Evolutionary conservation across 2,113 vertebrate species (phyloP), one percentile per base, ranked within the genome.

Genomic region (Cavia porcellus): DNA sequence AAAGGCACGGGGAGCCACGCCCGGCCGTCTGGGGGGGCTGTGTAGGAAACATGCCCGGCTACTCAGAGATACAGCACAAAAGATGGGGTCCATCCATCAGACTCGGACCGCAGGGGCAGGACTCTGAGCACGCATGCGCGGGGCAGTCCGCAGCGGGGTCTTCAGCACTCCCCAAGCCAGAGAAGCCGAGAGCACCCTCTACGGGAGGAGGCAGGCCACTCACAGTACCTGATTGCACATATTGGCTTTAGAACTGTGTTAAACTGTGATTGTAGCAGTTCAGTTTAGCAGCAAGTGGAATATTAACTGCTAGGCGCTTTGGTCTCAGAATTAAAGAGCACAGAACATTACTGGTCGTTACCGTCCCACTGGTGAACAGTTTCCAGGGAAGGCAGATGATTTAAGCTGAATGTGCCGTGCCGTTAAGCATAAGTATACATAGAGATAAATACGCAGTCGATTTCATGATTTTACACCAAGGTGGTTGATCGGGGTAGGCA

Each of bases 401-500:
- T 75, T 74, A 80, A 59, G 68, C 19, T 81, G 83, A 68, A 84
- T 42, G 61, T 70, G 70, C 13, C 90, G 7, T 90, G 85, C 30
- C 74, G 30, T 66, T 96, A 90, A 93, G 45, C 28, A 86, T 92
- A 90, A 81, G 24, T 92, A 82, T 38, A 47, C 50, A 80, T 68
- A 59, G 62, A 64, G 7, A 52, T 72, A 74, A 52, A 38, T 89
- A 75, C 59, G 38, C 68, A 79, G 50, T 24, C 81, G 79, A 74
- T 25, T 89, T 47, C 25, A 81, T 92, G 94, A 86, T 57, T 96
- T 96, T 68, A 52, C 80, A 75, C 59, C 61, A 96, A 93, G 50
- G 75, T 17, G 79, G 62, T 74, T 61, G 38, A 15, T 45, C 35
- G 24, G 47, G 28, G 7, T 47, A 57, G 61, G 52, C n/a, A 84